Evolutionary conservation across 2,797 vertebrate genomes (phyloP).

Genomic region (Agapornis canus): DNA sequence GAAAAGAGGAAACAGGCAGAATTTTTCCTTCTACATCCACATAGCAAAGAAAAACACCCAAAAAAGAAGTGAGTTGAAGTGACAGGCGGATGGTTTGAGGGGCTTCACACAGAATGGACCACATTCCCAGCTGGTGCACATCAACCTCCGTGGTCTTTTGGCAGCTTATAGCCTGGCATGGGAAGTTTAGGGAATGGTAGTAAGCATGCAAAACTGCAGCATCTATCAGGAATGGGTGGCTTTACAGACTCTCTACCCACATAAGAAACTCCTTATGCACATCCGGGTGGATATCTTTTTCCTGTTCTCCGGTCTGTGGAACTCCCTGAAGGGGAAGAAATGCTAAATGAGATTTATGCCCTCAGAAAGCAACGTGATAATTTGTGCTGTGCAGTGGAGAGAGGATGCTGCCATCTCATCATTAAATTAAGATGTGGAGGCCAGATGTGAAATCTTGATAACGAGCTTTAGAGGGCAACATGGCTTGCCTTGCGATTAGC

Average conservation of each 20-base stretch:
- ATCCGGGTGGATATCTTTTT: slow-evolving; percentile 15
- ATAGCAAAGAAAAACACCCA: not conserved
- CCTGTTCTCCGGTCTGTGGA: slow-evolving; percentile 29
- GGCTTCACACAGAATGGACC: not conserved
- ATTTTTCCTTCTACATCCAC: not conserved
- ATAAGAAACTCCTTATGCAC: not conserved
- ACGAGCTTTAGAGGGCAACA: not conserved
- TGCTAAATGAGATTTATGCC: slow-evolving; percentile 56
- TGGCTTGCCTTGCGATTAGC: not conserved
- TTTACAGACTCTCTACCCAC: not conserved
- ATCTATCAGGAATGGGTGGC: not conserved
- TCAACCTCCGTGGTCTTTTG: not conserved
- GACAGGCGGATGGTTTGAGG: rapidly evolving
- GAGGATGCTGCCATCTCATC: slow-evolving; percentile 51
- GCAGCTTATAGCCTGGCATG: not conserved
- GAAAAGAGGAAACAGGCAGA: not conserved
- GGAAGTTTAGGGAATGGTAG: not conserved
- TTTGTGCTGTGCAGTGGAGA: slow-evolving; percentile 47
- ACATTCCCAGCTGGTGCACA: not conserved
- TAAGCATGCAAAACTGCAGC: not conserved
- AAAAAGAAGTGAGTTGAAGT: not conserved
- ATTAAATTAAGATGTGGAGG: slow-evolving; percentile 60
- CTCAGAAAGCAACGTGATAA: slow-evolving; percentile 47
- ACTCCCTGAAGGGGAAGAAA: slow-evolving; percentile 43
- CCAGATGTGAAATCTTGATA: slow-evolving; percentile 64